phyloP scores from a whole-genome alignment of 2,888 invertebrate species.

The Brachylomia viminalis region DNA sequence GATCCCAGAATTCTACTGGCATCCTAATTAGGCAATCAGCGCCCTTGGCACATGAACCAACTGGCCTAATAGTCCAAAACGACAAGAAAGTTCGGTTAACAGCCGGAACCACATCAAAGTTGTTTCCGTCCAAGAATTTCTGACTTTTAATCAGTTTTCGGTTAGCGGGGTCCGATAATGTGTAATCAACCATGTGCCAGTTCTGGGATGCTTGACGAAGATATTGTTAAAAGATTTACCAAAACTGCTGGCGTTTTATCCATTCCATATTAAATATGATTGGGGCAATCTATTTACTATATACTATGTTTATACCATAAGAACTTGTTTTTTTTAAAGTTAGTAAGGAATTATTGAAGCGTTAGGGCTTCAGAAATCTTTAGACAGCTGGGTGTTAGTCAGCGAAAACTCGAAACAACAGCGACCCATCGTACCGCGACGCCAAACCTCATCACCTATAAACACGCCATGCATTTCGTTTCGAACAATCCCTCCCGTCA shows the following conservation, averaged over 20 bases:
- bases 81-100: slow-evolving; percentile 51
- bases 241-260: background rate
- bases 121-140: slow-evolving; percentile 50
- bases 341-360: slow-evolving; percentile 8
- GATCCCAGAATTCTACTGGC: slow-evolving; percentile 43
- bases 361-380: slow-evolving; percentile 37
- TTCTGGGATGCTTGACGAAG: slow-evolving; percentile 11
- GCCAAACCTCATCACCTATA: slow-evolving; percentile 82
- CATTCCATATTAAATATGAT: background rate
- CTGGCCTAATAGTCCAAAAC: slow-evolving; percentile 54
- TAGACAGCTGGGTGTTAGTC: slow-evolving; percentile 55
- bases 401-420: slow-evolving; percentile 69
- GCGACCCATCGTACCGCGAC: slow-evolving; percentile 63
- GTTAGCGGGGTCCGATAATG: background rate
- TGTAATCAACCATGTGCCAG: slow-evolving; percentile 5
- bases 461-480: slow-evolving; percentile 76
- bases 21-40: slow-evolving; percentile 53
- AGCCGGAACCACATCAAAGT: slow-evolving; percentile 52
- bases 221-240: background rate
- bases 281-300: background rate
- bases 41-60: slow-evolving; percentile 58
- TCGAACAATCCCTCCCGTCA: slow-evolving; percentile 70
- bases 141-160: slow-evolving; percentile 58
- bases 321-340: slow-evolving; percentile 6
- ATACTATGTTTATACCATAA: background rate